These are phyloP conservation scores for Rhimphoctona megacephalus DNA, from an alignment of 2,888 invertebrate genomes.

Conservation along the genomic window DNA sequence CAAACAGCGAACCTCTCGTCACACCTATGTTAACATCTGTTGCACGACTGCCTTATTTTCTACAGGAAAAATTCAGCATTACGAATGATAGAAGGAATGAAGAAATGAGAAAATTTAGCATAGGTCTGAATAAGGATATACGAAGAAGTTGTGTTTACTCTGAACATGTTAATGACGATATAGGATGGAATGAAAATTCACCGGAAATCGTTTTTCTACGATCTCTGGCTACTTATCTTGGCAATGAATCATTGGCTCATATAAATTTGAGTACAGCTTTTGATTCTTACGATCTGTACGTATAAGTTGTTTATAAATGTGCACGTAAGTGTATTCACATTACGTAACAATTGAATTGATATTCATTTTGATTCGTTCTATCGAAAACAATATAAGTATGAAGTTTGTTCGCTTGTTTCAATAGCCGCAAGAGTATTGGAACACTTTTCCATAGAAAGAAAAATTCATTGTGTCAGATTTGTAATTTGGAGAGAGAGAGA, in stretches of 20 bases:
- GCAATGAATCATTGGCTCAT: background rate
- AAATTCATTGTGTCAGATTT: background rate
- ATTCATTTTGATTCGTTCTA: slow-evolving; percentile 34
- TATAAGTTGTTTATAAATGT: background rate
- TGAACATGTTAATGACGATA: background rate
- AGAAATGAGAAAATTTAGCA: background rate
- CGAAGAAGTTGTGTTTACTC: background rate
- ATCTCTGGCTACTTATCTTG: background rate
- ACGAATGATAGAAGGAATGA: background rate
- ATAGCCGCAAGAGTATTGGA: background rate
- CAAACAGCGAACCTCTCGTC: background rate
- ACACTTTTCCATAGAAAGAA: background rate
- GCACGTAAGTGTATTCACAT: background rate
- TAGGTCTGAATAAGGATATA: background rate
- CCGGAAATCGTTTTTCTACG: slow-evolving; percentile 27
- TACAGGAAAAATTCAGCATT: background rate
- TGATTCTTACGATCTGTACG: background rate
- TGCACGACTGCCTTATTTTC: background rate
- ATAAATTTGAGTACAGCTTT: background rate
- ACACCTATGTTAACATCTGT: slow-evolving; percentile 1
- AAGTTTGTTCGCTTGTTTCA: slow-evolving; percentile 15
- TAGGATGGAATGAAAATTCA: background rate
- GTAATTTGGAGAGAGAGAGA: no score
- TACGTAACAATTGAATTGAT: background rate
- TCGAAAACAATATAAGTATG: background rate